phyloP scores from a whole-genome alignment of 2,113 vertebrate species.

The Bos javanicus region DNA sequence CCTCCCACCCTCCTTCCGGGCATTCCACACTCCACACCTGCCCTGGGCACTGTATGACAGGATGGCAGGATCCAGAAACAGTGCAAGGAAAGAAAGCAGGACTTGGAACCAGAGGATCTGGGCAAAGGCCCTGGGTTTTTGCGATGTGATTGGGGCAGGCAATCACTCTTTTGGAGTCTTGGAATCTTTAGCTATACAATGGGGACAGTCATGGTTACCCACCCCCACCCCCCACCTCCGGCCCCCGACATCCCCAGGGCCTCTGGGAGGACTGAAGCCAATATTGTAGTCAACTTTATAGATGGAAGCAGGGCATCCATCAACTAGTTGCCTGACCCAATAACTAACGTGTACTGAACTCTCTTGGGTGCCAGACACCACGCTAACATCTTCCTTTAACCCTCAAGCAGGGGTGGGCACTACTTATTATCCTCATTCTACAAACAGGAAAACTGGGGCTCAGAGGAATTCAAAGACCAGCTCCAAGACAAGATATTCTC shows the following conservation, averaged over 20 bases:
- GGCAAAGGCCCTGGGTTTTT: not conserved
- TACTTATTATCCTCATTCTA: not conserved
- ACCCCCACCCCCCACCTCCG: too few species aligned
- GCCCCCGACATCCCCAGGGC: not conserved
- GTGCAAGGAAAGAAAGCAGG: not conserved
- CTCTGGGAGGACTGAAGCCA: not conserved
- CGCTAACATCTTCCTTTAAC: not conserved
- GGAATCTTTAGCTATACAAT: not conserved
- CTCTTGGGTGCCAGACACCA: not conserved
- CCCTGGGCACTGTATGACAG: too few species aligned
- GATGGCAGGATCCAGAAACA: not conserved
- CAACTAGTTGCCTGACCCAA: not conserved
- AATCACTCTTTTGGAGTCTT: not conserved
- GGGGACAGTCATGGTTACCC: accelerated
- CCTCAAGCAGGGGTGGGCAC: not conserved
- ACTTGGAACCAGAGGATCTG: not conserved
- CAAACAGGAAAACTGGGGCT: not conserved
- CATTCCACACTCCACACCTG: not conserved
- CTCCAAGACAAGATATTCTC: not conserved
- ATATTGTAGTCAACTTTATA: not conserved
- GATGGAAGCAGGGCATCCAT: not conserved
- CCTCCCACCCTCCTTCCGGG: accelerated
- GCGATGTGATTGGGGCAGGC: accelerated
- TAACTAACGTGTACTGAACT: not conserved
- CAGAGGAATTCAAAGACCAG: not conserved